Base-by-base conservation (phyloP, 2,888 invertebrate species). In the Chrysina gloriosa region DNA sequence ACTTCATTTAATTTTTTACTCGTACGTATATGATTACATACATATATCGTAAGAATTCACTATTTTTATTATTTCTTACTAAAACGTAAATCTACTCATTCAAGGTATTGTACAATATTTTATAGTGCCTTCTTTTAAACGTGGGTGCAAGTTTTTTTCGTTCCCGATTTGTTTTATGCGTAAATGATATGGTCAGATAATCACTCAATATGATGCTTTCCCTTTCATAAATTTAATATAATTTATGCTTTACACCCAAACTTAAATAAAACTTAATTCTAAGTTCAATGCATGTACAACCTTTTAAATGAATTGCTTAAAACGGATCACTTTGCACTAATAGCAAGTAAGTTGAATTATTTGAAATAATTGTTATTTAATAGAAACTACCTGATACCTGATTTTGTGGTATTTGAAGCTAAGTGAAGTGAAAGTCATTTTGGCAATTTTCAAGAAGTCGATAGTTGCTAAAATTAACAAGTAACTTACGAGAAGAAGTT, bases 51-150 rank as follows among this genome's bases (percentile, higher is more conserved):
- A 64, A 48, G 64, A 64, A 34, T 34, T 50, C 36, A 16, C 50
- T 50, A 48, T 29, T 39, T 42, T 21, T 61, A n/a, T 36, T 19
- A 36, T 61, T 27, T 27, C 61, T 50, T 64, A 31, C 66, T 66
- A 66, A 27, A 66, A 66, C 66, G 31, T 56, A 58, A 58, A 47
- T 34, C 42, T 52, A 39, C 56, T 14, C 34, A 56, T 47, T 47
- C 47, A 66, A 66, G 58, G 58, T 66, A 66, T 66, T 31, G 45
- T 66, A 66, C 66, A 66, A 66, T 66, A 47, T 11, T 66, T 65
- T 39, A 54, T 27, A 54, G 54, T 65, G 54, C 25, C 50, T 36
- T 23, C 29, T 65, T 45, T 25, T 56, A 36, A 14, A 45, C 47
- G 42, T 66, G 66, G 54, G 56, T 56, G 58, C 45, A 56, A 66